These are phyloP conservation scores for Xenopus petersii DNA, from an alignment of 2,797 vertebrate species.

Conservation along the genomic window DNA sequence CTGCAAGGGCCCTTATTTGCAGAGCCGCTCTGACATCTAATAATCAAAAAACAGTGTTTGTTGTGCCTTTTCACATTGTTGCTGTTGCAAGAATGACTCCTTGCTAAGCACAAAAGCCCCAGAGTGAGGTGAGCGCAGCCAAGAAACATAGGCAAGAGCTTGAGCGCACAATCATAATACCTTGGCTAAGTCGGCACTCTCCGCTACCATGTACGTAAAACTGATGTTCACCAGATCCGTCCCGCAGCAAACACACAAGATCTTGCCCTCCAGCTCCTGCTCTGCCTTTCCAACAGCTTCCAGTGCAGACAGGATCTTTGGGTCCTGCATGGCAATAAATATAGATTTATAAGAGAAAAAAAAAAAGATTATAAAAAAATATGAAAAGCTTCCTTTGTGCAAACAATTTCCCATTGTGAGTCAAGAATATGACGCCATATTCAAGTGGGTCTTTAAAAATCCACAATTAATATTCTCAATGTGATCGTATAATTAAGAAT, in stretches of 20 bases:
- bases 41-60: not conserved
- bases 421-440: too few species aligned
- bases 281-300: slow-evolving; percentile 87
- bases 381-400: too few species aligned
- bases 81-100: slow-evolving; percentile 1
- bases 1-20: not conserved
- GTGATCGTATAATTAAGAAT: too few species aligned
- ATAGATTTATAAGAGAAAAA: not conserved
- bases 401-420: too few species aligned
- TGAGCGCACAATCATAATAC: slow-evolving; percentile 62
- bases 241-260: slow-evolving; percentile 93
- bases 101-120: not conserved
- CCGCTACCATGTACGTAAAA: slow-evolving; percentile 94
- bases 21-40: not conserved
- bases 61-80: slow-evolving; percentile 6
- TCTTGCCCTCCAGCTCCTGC: slow-evolving; percentile 86
- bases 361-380: too few species aligned
- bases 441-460: too few species aligned
- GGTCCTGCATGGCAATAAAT: slow-evolving; percentile 72
- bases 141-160: not conserved
- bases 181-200: slow-evolving; percentile 86
- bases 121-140: not conserved
- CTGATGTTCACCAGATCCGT: slow-evolving; percentile 96
- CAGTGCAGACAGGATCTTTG: slow-evolving; percentile 88
- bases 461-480: too few species aligned